phyloP scores from a whole-genome alignment of 2,113 vertebrate species.

The Leptocoma aspasia region DNA sequence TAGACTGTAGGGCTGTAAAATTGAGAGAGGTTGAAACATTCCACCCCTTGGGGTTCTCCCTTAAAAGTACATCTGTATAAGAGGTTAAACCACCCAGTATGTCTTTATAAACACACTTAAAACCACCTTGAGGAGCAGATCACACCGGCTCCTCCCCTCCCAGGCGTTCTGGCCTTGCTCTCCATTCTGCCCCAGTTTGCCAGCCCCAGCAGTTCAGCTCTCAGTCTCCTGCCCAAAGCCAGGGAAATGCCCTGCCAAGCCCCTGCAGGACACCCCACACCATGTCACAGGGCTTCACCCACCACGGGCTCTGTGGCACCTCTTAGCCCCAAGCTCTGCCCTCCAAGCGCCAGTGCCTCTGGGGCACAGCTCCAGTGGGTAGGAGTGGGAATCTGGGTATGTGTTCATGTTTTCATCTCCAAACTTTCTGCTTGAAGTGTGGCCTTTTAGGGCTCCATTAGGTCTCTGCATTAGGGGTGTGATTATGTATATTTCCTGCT shows the following conservation, averaged over 20 bases:
- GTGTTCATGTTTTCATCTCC: not conserved
- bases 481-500: not conserved
- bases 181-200: not conserved
- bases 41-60: not conserved
- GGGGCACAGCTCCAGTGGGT: too few species aligned
- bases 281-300: accelerated
- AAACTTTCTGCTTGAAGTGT: not conserved
- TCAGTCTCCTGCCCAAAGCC: not conserved
- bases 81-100: not conserved
- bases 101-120: not conserved
- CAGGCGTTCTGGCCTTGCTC: not conserved
- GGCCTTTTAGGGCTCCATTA: not conserved
- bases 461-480: not conserved
- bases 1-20: not conserved
- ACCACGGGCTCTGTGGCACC: not conserved
- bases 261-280: not conserved
- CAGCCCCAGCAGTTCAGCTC: not conserved
- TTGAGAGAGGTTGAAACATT: not conserved
- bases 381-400: not conserved
- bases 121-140: not conserved
- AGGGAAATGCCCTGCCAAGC: accelerated
- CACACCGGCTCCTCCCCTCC: not conserved
- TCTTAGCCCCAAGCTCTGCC: not conserved
- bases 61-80: not conserved
- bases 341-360: not conserved